A percentile compares a stretch with the other conserved stretches of the same genome.
phyloP scores from a whole-genome alignment of 2,888 invertebrate genomes.

The Magallana nippona region DNA sequence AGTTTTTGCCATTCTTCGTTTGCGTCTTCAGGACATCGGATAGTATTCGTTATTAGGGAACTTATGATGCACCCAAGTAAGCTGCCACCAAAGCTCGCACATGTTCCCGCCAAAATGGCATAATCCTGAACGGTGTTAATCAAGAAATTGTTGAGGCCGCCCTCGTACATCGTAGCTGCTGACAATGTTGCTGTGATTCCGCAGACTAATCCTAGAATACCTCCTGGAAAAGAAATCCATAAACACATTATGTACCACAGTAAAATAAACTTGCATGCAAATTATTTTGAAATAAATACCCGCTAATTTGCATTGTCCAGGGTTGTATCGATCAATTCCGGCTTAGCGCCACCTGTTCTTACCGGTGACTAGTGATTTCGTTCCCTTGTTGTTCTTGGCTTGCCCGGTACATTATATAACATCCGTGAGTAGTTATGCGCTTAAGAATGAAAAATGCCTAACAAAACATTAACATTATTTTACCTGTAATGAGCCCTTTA shows the following conservation, averaged over 20 bases:
- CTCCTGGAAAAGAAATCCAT: constrained; percentile 59
- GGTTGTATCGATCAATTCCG: too few species aligned
- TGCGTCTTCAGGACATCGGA: constrained; percentile 62
- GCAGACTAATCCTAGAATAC: constrained; percentile 66
- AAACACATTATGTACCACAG: background rate
- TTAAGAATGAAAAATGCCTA: background rate
- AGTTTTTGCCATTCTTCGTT: constrained; percentile 74
- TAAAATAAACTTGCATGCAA: background rate
- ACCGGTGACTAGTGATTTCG: too few species aligned
- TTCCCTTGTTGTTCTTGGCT: too few species aligned
- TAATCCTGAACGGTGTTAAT: constrained; percentile 73
- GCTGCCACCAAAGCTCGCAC: constrained; percentile 70
- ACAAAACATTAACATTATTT: background rate
- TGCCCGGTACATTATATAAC: too few species aligned
- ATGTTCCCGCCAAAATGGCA: constrained; percentile 72
- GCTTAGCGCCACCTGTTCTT: too few species aligned
- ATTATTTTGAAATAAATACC: too few species aligned
- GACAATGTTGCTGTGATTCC: constrained; percentile 68
- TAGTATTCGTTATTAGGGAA: constrained; percentile 69
- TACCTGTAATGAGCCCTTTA: constrained; percentile 72
- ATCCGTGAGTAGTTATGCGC: too few species aligned
- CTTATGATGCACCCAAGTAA: constrained; percentile 67
- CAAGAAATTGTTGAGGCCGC: constrained; percentile 68
- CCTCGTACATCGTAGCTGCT: constrained; percentile 69
- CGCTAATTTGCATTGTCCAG: too few species aligned